phyloP scores from a whole-genome alignment of 2,888 invertebrate species.

The Geophilus truncorum region DNA sequence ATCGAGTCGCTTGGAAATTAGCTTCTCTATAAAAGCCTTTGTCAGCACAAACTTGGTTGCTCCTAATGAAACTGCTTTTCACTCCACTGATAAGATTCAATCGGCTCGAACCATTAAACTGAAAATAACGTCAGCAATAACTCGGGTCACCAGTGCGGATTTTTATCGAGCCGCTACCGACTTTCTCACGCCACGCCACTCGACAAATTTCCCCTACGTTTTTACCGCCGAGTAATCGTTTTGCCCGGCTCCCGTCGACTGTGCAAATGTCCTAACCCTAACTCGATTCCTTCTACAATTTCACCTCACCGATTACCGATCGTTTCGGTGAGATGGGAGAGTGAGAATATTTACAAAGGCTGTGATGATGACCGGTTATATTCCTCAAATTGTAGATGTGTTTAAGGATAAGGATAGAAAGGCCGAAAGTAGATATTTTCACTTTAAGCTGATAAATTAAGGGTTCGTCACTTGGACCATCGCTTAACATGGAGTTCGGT shows the following conservation, averaged over 20 bases:
- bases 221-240: background rate
- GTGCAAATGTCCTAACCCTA: background rate
- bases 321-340: no score
- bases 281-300: background rate
- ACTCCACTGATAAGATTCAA: background rate
- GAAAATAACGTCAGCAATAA: background rate
- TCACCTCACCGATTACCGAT: no score
- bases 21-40: background rate
- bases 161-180: background rate
- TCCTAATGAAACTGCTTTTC: background rate
- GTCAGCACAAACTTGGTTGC: background rate
- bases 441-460: no score
- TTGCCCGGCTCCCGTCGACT: background rate
- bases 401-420: no score
- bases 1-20: background rate
- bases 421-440: no score
- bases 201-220: background rate
- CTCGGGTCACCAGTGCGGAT: background rate
- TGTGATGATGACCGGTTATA: no score
- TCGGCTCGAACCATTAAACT: background rate
- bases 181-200: background rate
- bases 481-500: no score
- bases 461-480: no score
- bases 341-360: no score
- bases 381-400: no score